Evolutionary conservation across 1,140 invertebrate species (phyloP).

Genomic region (Zaprionus vittiger): DNA sequence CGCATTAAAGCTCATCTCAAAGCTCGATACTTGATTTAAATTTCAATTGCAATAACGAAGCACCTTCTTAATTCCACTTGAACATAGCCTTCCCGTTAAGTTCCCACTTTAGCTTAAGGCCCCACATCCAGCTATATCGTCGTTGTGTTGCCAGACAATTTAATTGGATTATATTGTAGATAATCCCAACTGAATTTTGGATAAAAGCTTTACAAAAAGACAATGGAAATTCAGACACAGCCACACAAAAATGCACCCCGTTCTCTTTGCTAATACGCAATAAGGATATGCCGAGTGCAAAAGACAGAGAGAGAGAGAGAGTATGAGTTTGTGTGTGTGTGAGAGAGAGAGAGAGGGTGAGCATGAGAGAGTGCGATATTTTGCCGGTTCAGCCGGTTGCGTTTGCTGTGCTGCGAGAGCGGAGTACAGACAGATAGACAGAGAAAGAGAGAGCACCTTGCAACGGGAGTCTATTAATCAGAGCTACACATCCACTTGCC

Average conservation of each 20-base stretch:
- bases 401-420: neutral
- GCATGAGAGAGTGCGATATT: conserved; percentile 6
- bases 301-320: conserved; percentile 4
- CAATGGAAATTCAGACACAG: conserved; percentile 32
- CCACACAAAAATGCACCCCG: conserved; percentile 16
- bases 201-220: conserved; percentile 38
- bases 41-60: neutral
- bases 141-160: conserved; percentile 20
- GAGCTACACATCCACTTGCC: conserved; percentile 41
- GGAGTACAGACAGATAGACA: conserved; percentile 9
- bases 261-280: conserved; percentile 14
- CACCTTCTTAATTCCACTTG: neutral
- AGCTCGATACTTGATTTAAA: neutral
- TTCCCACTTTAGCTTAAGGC: neutral
- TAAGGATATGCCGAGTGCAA: conserved; percentile 29
- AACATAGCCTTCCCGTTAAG: neutral
- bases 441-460: conserved; percentile 62
- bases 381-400: conserved; percentile 44
- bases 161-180: conserved; percentile 30
- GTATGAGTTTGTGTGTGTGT: conserved; percentile 14
- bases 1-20: neutral
- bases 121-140: neutral
- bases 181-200: conserved; percentile 31
- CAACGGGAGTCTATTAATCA: conserved; percentile 68
- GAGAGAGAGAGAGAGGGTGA: conserved; percentile 4